Conservation (phyloP, 1,140 invertebrate species). For the Zaprionus tsacasi region DNA sequence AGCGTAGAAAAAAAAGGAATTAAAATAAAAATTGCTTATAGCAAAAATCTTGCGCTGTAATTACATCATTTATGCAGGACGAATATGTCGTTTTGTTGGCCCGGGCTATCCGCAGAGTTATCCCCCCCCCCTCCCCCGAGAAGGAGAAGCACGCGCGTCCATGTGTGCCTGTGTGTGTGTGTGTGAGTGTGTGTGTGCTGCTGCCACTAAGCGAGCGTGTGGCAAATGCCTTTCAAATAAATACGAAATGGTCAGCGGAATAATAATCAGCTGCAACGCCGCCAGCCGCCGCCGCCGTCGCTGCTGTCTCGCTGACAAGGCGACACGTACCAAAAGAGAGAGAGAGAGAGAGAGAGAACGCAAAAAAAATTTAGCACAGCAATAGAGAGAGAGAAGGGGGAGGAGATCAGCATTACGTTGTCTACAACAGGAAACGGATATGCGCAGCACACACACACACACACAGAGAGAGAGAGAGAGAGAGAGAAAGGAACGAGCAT, state of each 20-base stretch:
- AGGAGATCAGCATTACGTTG: conserved; percentile 61
- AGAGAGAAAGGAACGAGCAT: not conserved
- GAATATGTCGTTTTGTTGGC: conserved; percentile 80
- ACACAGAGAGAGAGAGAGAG: not conserved
- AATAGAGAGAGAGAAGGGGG: not conserved
- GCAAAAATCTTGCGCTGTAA: conserved; percentile 83
- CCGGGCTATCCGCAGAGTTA: conserved; percentile 22
- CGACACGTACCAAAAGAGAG: conserved; percentile 58
- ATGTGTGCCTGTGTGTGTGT: conserved; percentile 35
- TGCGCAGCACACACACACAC: conserved; percentile 29
- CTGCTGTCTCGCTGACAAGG: conserved; percentile 68
- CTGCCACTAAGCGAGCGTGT: conserved; percentile 45
- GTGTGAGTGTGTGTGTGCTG: conserved; percentile 38
- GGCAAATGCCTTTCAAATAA: conserved; percentile 82
- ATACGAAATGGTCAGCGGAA: conserved; percentile 81
- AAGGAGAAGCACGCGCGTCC: conserved; percentile 34
- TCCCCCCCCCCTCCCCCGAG: not conserved
- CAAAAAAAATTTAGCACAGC: conserved; percentile 3
- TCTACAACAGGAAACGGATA: conserved; percentile 64
- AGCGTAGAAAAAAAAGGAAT: conserved; percentile 63
- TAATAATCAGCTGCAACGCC: conserved; percentile 69
- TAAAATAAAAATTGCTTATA: conserved; percentile 83
- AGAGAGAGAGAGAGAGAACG: not conserved
- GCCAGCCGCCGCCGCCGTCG: conserved; percentile 33
- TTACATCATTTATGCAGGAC: conserved; percentile 83